Conservation (phyloP, 2,797 vertebrate genomes). For the Sphenodon punctatus region DNA sequence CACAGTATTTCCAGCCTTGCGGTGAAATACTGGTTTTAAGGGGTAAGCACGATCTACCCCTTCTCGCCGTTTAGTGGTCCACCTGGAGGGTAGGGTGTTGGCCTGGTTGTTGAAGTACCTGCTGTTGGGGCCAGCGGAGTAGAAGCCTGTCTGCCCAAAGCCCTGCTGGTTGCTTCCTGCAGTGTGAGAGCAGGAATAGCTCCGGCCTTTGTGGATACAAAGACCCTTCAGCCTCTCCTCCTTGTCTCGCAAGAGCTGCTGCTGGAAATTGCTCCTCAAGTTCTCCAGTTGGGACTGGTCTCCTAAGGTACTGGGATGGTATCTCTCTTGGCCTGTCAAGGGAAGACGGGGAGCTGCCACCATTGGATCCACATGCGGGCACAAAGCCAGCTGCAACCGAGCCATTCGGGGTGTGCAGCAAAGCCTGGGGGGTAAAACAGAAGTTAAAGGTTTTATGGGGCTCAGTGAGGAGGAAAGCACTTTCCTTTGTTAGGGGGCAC, state of each 20-base stretch:
- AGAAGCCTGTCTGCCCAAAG: constrained; percentile 1
- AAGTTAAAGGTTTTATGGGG: too few species aligned
- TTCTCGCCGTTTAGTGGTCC: constrained; percentile 51
- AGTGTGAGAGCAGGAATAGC: constrained; percentile 1
- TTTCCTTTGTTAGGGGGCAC: too few species aligned
- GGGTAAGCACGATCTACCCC: constrained; percentile 77
- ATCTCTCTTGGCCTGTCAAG: constrained; percentile 30
- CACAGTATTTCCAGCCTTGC: constrained; percentile 27
- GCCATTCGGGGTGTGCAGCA: constrained; percentile 64
- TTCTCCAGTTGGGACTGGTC: constrained; percentile 32
- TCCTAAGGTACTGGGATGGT: neutral
- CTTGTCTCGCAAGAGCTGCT: constrained; percentile 48
- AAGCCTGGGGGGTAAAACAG: constrained; percentile 44
- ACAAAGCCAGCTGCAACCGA: constrained; percentile 59
- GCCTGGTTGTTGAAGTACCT: constrained; percentile 22
- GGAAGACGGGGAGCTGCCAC: constrained; percentile 36
- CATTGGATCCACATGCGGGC: constrained; percentile 36
- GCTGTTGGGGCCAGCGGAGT: constrained; percentile 27
- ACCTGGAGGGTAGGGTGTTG: constrained; percentile 39
- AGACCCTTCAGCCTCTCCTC: constrained; percentile 41
- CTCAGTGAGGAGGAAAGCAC: too few species aligned
- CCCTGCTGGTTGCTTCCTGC: constrained; percentile 1
- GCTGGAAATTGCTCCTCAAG: constrained; percentile 43
- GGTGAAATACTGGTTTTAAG: constrained; percentile 80
- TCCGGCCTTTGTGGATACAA: constrained; percentile 11